Evolutionary conservation across 2,888 invertebrate species (phyloP), one percentile per base, ranked within the genome.

Genomic region (Leptinotarsa haldemani): DNA sequence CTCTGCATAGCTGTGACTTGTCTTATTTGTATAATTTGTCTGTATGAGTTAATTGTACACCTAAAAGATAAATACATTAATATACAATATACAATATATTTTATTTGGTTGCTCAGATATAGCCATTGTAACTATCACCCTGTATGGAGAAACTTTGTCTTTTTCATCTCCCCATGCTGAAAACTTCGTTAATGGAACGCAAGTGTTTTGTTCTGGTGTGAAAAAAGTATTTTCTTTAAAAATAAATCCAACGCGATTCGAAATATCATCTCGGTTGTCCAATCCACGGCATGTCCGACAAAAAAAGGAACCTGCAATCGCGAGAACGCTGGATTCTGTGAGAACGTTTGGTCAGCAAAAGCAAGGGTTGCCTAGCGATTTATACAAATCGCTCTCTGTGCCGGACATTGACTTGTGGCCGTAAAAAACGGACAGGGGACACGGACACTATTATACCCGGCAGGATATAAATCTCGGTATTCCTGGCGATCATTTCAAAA

Each of bases 381-480:
- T 82, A 84, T 83, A 83, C 84, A 84, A 83, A 84, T 84, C 82
- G 81, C 79, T 81, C 77, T 80, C 85, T 85, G 85, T 78, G 78
- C 70, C 72, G 81, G 85, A 85, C 85, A 83, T 85, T 85, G 85
- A 85, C 85, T 84, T 82, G 85, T 85, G 82, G 83, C 80, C 79
- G 79, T 80, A 80, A 84, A 84, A 84, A 84, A 84, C 81, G 79
- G 74, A 78, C 78, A 80, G 77, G 73, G 79, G 80, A 70, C 72
- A 70, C 83, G 83, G 83, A 84, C 84, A 84, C 84, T 84, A 84
- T 84, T 82, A 83, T 83, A 79, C 82, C 75, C 79, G 77, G 77
- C 71, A 79, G 82, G 81, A 80, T 82, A 83, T 83, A 83, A 83
- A 83, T 80, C 82, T 79, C 78, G 79, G 77, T 78, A 78, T 79